Base-by-base conservation (phyloP, 1,140 invertebrate species). In the Formica exsecta region DNA sequence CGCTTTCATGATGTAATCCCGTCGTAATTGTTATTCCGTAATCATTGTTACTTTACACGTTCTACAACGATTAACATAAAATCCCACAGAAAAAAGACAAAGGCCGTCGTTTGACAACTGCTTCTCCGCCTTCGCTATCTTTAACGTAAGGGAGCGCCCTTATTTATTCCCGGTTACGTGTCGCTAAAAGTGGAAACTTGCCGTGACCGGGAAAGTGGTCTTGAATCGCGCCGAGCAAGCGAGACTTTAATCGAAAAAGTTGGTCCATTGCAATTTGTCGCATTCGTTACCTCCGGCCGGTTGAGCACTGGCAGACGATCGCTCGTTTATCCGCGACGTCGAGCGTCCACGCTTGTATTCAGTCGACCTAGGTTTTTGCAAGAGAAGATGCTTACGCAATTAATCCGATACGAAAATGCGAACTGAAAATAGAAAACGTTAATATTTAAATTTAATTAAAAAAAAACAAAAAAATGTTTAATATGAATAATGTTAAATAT, bases 181-280 rank as follows among this genome's bases (percentile, higher is more conserved):
- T 54, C 74, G 44, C 44, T 54, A 29, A 48, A 36, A 41, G 59
- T 65, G 59, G 74, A 73, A 74, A 61, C 79, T 85, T 61, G 57
- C n/a, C 57, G 38, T 73, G 79, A 74, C 79, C 79, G 68, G 61
- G 38, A 74, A 57, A 73, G 79, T 13, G 48, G n/a, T 73, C 73
- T 85, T 54, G 81, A 77, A 85, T 77, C 73, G 81, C 54, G 38
- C 44, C 66, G 48, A 65, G 48, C 32, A 81, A 81, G 79, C 65
- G 65, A 68, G 87, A 92, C 88, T 93, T 94, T 94, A 93, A 93
- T 94, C 92, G 92, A 93, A 94, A 94, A 93, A 93, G 85, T 94
- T 94, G 89, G 64, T 88, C 68, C 88, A 64, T 83, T 66, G 90
- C 90, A 93, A 92, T 93, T 94, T 93, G 90, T 91, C 89, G 54